Evolutionary conservation across 2,113 vertebrate species (phyloP).

Genomic region (Sprattus sprattus): DNA sequence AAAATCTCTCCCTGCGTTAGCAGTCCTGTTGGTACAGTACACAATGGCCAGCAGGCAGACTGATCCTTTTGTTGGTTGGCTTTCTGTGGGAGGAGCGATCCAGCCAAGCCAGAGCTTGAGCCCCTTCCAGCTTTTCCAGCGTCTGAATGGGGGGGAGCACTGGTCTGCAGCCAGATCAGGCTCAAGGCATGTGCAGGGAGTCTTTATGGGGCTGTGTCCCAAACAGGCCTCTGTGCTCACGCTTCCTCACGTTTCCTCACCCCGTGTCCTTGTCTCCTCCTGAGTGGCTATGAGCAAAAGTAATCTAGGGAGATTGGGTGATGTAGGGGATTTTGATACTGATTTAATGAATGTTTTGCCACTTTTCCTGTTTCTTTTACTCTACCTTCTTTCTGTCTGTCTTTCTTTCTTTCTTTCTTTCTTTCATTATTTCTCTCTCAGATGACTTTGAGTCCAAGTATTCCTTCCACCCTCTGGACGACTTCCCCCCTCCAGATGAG

Average conservation of each 20-base stretch:
- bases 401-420: background rate
- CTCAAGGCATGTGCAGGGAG: background rate
- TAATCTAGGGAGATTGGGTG: background rate
- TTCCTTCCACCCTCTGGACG: conserved; percentile 90
- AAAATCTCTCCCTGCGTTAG: background rate
- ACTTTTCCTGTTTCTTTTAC: background rate
- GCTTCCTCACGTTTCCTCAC: background rate
- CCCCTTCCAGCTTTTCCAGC: background rate
- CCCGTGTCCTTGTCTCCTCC: background rate
- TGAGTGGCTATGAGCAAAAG: background rate
- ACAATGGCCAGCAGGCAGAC: background rate
- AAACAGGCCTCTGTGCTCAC: background rate
- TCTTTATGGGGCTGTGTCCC: background rate
- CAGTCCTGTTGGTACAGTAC: background rate
- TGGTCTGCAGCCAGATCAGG: background rate
- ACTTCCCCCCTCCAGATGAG: conserved; percentile 94
- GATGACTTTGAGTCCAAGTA: conserved; percentile 98
- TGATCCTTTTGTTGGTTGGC: background rate
- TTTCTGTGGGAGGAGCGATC: background rate
- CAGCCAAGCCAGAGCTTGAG: background rate
- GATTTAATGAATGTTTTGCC: background rate
- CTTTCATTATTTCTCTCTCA: conserved; percentile 47
- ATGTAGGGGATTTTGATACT: background rate
- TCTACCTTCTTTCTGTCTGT: background rate
- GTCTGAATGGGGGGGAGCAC: background rate